A percentile compares a stretch with the other conserved stretches of the same genome.
phyloP scores from a whole-genome alignment of 2,888 invertebrate genomes.

The Clostera curtula region DNA sequence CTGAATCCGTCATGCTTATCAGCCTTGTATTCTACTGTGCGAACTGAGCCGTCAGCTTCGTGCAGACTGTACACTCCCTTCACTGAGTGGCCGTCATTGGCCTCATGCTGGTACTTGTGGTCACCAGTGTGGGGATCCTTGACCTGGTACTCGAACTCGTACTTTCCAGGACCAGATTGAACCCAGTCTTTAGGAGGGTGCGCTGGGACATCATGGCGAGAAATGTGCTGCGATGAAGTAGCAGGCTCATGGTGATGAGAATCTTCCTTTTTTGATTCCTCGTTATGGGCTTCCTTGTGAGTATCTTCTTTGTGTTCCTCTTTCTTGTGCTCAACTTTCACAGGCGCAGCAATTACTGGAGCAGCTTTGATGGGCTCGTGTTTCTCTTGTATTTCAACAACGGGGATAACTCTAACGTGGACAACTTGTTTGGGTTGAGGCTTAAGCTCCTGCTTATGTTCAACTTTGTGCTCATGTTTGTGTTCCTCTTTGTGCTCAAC shows the following conservation, averaged over 20 bases:
- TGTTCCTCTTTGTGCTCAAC: background rate
- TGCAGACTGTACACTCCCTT: constrained; percentile 78
- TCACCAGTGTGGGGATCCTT: constrained; percentile 46
- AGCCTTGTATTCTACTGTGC: constrained; percentile 40
- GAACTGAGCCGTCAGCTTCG: constrained; percentile 57
- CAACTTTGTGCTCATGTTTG: background rate
- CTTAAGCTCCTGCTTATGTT: background rate
- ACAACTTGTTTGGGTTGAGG: background rate
- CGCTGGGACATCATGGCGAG: constrained; percentile 1
- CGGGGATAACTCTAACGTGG: too few species aligned
- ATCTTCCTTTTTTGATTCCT: background rate
- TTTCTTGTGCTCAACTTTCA: background rate
- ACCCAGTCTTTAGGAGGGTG: constrained; percentile 2
- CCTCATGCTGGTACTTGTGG: constrained; percentile 13
- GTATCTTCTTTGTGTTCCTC: background rate
- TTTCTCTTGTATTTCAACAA: too few species aligned
- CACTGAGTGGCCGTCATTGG: constrained; percentile 38
- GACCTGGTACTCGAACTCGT: constrained; percentile 44
- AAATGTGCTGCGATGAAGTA: constrained; percentile 1
- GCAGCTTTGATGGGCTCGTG: background rate
- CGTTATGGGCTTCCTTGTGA: background rate
- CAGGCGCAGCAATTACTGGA: background rate
- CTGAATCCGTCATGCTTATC: constrained; percentile 33
- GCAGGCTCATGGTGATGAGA: constrained; percentile 1
- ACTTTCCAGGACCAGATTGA: constrained; percentile 18